Conservation (phyloP, 1,140 invertebrate species). For the Ips nitidus region DNA sequence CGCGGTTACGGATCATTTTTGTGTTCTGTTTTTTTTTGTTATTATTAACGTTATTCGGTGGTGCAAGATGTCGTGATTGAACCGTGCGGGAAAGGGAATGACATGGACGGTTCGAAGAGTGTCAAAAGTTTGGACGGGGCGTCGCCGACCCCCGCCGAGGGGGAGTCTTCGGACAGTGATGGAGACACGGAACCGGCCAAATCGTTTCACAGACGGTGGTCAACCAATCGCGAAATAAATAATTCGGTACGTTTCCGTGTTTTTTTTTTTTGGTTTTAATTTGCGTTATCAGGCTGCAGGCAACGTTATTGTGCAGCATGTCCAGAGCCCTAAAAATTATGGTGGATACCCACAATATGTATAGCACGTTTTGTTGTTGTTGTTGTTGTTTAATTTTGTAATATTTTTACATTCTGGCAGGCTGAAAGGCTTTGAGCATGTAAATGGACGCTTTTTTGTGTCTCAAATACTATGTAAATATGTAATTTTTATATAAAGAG, state of each 20-base stretch:
- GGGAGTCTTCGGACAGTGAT: slow-evolving; percentile 67
- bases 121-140: slow-evolving; percentile 45
- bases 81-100: slow-evolving; percentile 19
- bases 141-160: slow-evolving; percentile 47
- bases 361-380: slow-evolving; percentile 5
- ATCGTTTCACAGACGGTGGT: slow-evolving; percentile 66
- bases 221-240: slow-evolving; percentile 66
- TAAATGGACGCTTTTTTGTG: slow-evolving; percentile 24
- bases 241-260: slow-evolving; percentile 58
- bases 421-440: slow-evolving; percentile 17
- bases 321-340: too few species aligned
- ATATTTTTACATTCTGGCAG: background rate
- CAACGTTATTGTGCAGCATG: background rate
- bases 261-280: slow-evolving; percentile 8
- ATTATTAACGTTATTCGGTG: background rate
- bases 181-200: slow-evolving; percentile 66
- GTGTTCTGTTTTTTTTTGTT: too few species aligned
- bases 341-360: background rate
- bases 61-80: background rate
- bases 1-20: background rate
- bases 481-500: slow-evolving; percentile 10
- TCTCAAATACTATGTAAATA: too few species aligned
- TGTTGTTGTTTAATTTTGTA: background rate
- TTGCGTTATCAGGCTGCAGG: too few species aligned
- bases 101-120: slow-evolving; percentile 42